phyloP scores from a whole-genome alignment of 2,797 vertebrate genomes.

The Pseudochromis fuscus region DNA sequence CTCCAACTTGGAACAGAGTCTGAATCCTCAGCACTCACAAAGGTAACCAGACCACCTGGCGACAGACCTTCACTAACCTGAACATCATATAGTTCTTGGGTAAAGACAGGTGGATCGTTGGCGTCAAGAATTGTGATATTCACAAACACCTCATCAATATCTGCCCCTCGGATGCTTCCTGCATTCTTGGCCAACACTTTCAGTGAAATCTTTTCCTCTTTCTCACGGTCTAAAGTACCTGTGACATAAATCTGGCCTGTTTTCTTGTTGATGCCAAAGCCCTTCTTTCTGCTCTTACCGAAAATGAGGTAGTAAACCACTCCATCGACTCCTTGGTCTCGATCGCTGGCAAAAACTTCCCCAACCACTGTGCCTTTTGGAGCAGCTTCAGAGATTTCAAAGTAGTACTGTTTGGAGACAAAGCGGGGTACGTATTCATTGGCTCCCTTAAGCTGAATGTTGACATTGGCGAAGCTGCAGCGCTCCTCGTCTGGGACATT shows the following conservation, averaged over 20 bases:
- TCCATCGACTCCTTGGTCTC: conserved; percentile 94
- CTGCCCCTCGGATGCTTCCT: conserved; percentile 93
- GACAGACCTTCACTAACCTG: conserved; percentile 94
- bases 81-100: conserved; percentile 89
- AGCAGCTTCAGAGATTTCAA: conserved; percentile 96
- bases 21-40: conserved; percentile 95
- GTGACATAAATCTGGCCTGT: conserved; percentile 96
- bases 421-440: conserved; percentile 99
- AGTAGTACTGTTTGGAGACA: conserved; percentile 98
- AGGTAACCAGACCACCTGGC: conserved; percentile 92
- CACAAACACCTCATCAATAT: conserved; percentile 96
- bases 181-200: conserved; percentile 96
- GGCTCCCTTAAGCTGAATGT: conserved; percentile 93
- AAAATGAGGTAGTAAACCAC: conserved; percentile 97
- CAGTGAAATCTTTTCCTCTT: conserved; percentile 93
- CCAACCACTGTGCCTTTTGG: conserved; percentile 91
- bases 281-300: conserved; percentile 93
- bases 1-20: conserved; percentile 99
- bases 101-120: conserved; percentile 96
- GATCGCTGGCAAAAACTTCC: conserved; percentile 98
- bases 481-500: conserved; percentile 97
- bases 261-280: conserved; percentile 91
- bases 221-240: conserved; percentile 94
- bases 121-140: conserved; percentile 96
- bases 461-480: conserved; percentile 95